phyloP scores from a whole-genome alignment of 2,113 vertebrate species.

The mouse (Mus musculus) region DNA sequence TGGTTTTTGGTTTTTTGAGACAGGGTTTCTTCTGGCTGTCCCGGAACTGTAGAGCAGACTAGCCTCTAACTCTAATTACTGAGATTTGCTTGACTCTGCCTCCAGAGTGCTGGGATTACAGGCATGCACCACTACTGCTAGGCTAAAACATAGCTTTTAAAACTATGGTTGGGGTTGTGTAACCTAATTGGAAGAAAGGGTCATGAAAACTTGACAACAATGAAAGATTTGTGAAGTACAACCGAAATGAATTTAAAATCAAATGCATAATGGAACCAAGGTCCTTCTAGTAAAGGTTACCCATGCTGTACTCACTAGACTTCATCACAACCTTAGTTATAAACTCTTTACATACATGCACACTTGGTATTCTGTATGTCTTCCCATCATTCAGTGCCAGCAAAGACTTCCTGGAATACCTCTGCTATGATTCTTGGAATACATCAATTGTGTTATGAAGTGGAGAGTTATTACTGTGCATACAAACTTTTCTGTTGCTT shows the following conservation, averaged over 20 bases:
- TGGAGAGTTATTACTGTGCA: background rate
- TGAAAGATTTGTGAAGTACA: background rate
- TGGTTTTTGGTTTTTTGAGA: too few relatives aligned
- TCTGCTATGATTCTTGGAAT: background rate
- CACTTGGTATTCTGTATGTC: background rate
- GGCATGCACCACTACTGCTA: too few relatives aligned
- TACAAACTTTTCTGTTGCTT: background rate
- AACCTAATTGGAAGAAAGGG: too few relatives aligned
- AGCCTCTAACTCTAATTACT: too few relatives aligned
- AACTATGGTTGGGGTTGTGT: background rate
- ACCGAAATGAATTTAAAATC: background rate
- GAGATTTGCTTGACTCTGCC: too few relatives aligned
- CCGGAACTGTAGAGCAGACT: too few relatives aligned
- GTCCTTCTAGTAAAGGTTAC: background rate
- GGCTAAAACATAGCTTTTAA: background rate
- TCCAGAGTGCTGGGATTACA: too few relatives aligned
- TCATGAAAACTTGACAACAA: background rate
- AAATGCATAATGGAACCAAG: background rate
- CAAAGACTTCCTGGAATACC: background rate
- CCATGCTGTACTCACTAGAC: background rate
- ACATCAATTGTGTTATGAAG: background rate
- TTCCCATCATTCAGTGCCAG: background rate
- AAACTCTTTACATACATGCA: background rate
- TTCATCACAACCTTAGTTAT: background rate
- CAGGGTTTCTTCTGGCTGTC: too few relatives aligned